Base-by-base conservation (phyloP, 2,888 invertebrate species). In the Rhogogaster chlorosoma region DNA sequence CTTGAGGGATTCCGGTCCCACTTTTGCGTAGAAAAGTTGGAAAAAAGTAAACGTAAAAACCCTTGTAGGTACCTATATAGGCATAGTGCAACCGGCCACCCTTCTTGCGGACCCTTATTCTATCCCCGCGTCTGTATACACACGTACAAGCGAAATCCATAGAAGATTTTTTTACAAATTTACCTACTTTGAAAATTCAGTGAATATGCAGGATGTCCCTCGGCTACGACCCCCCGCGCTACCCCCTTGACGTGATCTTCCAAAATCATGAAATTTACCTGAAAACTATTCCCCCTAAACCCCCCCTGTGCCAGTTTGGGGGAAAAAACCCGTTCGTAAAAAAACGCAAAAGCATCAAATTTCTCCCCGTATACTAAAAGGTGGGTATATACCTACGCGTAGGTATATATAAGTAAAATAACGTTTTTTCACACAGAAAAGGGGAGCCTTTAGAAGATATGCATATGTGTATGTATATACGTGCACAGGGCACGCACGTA, bases 351-450 rank as follows among this genome's bases (percentile, higher is more conserved):
- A 89, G 93, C 90, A 86, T 93, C 91, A 89, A 86, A 90, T 93
- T 93, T 93, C 93, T 92, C 92, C 92, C 92, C 89, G 18, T 18
- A 18, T 26, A 32, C 12, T 12, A 32, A 18, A 26, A 67, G 32
- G 32, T 12, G 61, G 61, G 26, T 12, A 67, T 67, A 67, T 36
- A 73, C 6, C 36, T 12, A 73, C 18, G n/a, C 9, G 42, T 9
- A 12, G 38, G 22, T 45, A 10, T 36, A 78, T 57, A 38, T 61
- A 77, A 9, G 49, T 80, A 45, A 91, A 93, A 92, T 92, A 93
- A 93, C 93, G 93, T 90, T 93, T 93, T 93, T 93, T 93, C 92
- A 92, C 92, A 92, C 91, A 92, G 89, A 77, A 77, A 77, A 77
- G 29, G 18, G 32, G 38, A 26, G n/a, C 49, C 29, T 49, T 12